Evolutionary conservation across 1,140 invertebrate genomes (phyloP).

Genomic region (Drosophila melanogaster): Release_6_plus_ISO1_MT NT_033777.3:28506001-28506500

Average conservation of each 20-base stretch:
- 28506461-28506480: conserved; percentile 87
- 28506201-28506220: conserved; percentile 95
- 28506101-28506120: conserved; percentile 84
- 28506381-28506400: conserved; percentile 90
- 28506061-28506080: conserved; percentile 87
- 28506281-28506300: conserved; percentile 84
- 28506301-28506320: conserved; percentile 85
- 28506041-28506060: conserved; percentile 93
- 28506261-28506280: conserved; percentile 73
- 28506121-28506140: conserved; percentile 89
- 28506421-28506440: conserved; percentile 89
- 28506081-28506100: conserved; percentile 68
- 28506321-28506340: conserved; percentile 91
- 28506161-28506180: conserved; percentile 89
- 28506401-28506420: conserved; percentile 91
- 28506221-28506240: conserved; percentile 92
- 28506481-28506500: conserved; percentile 90
- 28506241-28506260: conserved; percentile 88
- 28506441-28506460: conserved; percentile 87
- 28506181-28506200: conserved; percentile 92
- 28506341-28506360: conserved; percentile 93
- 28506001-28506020: conserved; percentile 96
- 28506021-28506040: conserved; percentile 96
- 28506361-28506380: conserved; percentile 90
- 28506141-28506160: conserved; percentile 91